These are phyloP conservation scores for Cylas formicarius DNA, from an alignment of 1,140 invertebrate species.

Conservation along the genomic window DNA sequence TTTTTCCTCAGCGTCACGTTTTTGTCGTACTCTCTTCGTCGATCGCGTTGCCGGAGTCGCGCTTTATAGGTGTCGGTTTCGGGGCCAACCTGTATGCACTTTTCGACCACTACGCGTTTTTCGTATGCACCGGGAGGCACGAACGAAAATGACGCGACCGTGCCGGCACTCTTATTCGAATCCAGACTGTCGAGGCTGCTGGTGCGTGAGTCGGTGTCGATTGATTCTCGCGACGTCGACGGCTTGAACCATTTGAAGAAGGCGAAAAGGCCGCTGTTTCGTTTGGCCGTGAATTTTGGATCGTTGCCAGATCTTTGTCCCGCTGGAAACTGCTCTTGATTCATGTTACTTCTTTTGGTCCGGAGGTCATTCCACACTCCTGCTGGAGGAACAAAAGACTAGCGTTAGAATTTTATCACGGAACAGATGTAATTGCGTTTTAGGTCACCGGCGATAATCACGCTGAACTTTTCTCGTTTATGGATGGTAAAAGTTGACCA, in stretches of 20 bases:
- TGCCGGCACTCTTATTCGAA: conserved; percentile 58
- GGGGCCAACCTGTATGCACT: conserved; percentile 42
- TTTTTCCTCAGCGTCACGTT: conserved; percentile 55
- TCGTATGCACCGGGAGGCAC: conserved; percentile 47
- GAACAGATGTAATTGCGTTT: too few species aligned
- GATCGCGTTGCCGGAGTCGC: conserved; percentile 52
- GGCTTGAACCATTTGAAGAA: conserved; percentile 47
- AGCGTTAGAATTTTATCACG: too few species aligned
- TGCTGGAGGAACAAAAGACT: conserved; percentile 4
- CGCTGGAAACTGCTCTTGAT: conserved; percentile 25
- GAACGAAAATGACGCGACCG: conserved; percentile 64
- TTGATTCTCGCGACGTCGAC: conserved; percentile 31
- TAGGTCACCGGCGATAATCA: too few species aligned
- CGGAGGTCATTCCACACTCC: conserved; percentile 9
- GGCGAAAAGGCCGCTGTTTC: conserved; percentile 44
- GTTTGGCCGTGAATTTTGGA: conserved; percentile 37
- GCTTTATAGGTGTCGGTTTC: conserved; percentile 55
- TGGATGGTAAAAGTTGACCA: too few species aligned
- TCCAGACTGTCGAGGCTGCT: conserved; percentile 50
- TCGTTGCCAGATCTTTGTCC: conserved; percentile 39
- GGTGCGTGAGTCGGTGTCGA: conserved; percentile 24
- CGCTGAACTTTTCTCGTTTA: too few species aligned
- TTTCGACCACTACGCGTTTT: conserved; percentile 40
- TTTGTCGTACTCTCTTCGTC: conserved; percentile 47
- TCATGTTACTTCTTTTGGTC: conserved; percentile 21